Conservation (phyloP, 2,888 invertebrate species). For the Agrilus cyanescens region DNA sequence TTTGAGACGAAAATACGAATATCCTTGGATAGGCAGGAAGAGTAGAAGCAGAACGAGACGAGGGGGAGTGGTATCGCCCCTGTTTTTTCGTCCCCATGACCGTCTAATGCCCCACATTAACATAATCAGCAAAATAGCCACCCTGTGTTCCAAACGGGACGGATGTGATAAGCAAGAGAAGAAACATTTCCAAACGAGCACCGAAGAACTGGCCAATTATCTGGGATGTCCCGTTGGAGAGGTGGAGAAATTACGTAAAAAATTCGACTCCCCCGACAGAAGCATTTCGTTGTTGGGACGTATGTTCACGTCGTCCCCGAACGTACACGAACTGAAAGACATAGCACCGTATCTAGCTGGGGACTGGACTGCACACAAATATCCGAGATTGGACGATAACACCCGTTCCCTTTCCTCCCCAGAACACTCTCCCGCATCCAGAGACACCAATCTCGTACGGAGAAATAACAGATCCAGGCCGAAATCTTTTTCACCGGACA, state of each 20-base stretch:
- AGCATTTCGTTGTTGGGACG: constrained; percentile 56
- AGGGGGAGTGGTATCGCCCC: constrained; percentile 47
- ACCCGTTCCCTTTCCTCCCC: constrained; percentile 49
- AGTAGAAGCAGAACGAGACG: constrained; percentile 39
- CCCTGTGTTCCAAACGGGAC: constrained; percentile 32
- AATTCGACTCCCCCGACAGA: constrained; percentile 50
- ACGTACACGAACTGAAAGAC: constrained; percentile 62
- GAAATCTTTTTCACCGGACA: constrained; percentile 42
- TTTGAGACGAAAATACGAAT: constrained; percentile 50
- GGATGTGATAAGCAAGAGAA: constrained; percentile 19
- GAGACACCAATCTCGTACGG: constrained; percentile 31
- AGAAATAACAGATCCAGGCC: constrained; percentile 31
- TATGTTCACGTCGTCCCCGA: constrained; percentile 71
- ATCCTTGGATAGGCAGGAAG: constrained; percentile 33
- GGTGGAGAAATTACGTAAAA: constrained; percentile 58
- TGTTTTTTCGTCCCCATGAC: constrained; percentile 54
- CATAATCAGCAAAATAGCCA: constrained; percentile 77
- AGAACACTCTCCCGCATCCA: constrained; percentile 25
- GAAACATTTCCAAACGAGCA: constrained; percentile 18
- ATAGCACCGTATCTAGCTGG: constrained; percentile 69
- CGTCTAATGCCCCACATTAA: constrained; percentile 81
- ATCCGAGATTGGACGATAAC: constrained; percentile 58
- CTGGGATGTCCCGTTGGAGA: constrained; percentile 46
- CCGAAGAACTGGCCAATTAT: constrained; percentile 30
- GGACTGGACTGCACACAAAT: constrained; percentile 70